These are phyloP conservation scores for Scaptomyza montana DNA, from an alignment of 1,140 invertebrate species.

Conservation along the genomic window DNA sequence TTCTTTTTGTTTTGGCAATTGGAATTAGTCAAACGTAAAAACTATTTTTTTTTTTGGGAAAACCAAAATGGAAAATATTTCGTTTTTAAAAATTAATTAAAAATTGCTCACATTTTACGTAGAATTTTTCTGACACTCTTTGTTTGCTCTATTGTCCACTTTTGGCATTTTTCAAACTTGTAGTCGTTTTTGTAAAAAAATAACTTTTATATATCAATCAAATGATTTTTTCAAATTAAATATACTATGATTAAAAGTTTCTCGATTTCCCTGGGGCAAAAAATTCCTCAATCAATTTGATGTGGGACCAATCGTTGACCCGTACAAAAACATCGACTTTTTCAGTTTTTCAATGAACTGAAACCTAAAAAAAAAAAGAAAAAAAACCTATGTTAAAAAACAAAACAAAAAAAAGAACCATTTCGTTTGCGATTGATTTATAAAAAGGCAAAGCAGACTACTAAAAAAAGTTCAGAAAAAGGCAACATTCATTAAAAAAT, in stretches of 20 bases:
- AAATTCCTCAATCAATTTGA: conserved; percentile 41
- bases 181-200: not conserved
- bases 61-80: not conserved
- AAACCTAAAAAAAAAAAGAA: conserved; percentile 25
- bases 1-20: too few relatives aligned
- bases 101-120: too few relatives aligned
- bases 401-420: not conserved
- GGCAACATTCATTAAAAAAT: conserved; percentile 69
- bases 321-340: conserved; percentile 1
- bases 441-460: conserved; percentile 22
- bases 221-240: conserved; percentile 26
- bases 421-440: conserved; percentile 47
- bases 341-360: conserved; percentile 31
- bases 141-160: not conserved
- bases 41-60: not conserved
- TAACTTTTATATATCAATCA: conserved; percentile 24
- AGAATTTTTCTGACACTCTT: not conserved
- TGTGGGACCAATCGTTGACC: conserved; percentile 21
- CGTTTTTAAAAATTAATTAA: too few relatives aligned
- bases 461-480: conserved; percentile 16
- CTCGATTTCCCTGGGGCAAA: not conserved
- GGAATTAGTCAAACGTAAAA: not conserved
- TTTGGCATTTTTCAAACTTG: conserved; percentile 6
- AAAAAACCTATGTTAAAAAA: conserved; percentile 4
- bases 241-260: conserved; percentile 27